Evolutionary conservation across 64 coral and sea anemone species (phyloP).

Genomic region (Dendronephthya gigantea): DNA sequence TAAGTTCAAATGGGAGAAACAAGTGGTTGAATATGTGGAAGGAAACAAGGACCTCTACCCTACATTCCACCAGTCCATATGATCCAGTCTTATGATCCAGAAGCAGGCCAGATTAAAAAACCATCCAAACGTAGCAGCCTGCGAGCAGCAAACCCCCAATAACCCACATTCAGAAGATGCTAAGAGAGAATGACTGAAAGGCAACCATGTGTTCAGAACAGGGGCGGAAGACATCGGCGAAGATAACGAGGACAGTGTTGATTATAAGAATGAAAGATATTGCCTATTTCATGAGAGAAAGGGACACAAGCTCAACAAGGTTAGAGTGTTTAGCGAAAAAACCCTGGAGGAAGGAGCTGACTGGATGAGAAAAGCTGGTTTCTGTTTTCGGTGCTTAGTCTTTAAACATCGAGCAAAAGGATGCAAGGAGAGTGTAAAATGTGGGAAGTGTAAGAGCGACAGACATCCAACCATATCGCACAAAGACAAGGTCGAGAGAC

Average conservation of each 20-base stretch:
- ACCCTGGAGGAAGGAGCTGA: background rate
- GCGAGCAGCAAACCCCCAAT: background rate
- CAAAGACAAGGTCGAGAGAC: background rate
- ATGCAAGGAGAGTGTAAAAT: background rate
- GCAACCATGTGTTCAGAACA: background rate
- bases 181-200: background rate
- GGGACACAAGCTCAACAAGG: background rate
- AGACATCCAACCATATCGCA: background rate
- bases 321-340: background rate
- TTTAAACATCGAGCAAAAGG: background rate
- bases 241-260: background rate
- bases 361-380: background rate
- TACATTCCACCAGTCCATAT: background rate
- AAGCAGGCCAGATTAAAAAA: background rate
- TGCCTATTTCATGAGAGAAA: background rate
- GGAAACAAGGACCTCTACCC: background rate
- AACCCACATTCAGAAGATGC: background rate
- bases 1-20: slow-evolving; percentile 15
- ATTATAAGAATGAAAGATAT: background rate
- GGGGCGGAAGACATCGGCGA: background rate
- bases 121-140: background rate
- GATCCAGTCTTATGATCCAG: background rate
- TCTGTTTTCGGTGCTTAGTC: slow-evolving; percentile 1
- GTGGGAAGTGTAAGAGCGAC: slow-evolving; percentile 1
- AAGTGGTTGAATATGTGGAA: background rate